Conservation (phyloP, 35 echinoderm and acorn worm species). For the Amphiura filiformis region DNA sequence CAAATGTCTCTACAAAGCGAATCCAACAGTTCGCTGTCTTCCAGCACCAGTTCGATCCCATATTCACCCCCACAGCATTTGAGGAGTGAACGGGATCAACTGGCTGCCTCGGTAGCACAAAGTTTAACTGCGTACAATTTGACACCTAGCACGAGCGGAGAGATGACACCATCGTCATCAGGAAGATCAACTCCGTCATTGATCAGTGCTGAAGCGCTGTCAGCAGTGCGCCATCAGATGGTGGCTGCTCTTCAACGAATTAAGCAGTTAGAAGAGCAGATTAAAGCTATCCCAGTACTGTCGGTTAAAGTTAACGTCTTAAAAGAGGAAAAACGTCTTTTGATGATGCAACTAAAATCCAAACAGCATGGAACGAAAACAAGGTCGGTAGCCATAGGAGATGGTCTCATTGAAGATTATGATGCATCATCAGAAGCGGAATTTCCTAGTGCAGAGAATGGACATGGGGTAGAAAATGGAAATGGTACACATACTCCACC, state of each 20-base stretch:
- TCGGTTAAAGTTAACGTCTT: constrained; percentile 87
- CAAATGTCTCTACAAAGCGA: constrained; percentile 63
- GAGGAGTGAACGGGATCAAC: constrained; percentile 2
- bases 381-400: constrained; percentile 64
- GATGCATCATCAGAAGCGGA: constrained; percentile 23
- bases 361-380: constrained; percentile 55
- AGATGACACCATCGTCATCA: constrained; percentile 52
- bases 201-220: constrained; percentile 58
- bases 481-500: constrained; percentile 5
- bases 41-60: constrained; percentile 56
- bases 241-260: constrained; percentile 68
- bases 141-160: constrained; percentile 22
- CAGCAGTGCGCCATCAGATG: constrained; percentile 89
- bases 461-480: not conserved
- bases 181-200: constrained; percentile 88
- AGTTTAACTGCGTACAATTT: constrained; percentile 14
- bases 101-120: not conserved
- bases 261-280: constrained; percentile 89
- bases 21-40: constrained; percentile 78
- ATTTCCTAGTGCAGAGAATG: constrained; percentile 11
- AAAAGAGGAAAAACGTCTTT: constrained; percentile 94
- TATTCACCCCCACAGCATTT: not conserved
- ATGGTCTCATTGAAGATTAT: constrained; percentile 43
- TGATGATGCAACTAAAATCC: constrained; percentile 83
- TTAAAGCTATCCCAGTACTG: constrained; percentile 83